Conservation (phyloP, 2,113 vertebrate species). For the Grammomys dolichurus region DNA sequence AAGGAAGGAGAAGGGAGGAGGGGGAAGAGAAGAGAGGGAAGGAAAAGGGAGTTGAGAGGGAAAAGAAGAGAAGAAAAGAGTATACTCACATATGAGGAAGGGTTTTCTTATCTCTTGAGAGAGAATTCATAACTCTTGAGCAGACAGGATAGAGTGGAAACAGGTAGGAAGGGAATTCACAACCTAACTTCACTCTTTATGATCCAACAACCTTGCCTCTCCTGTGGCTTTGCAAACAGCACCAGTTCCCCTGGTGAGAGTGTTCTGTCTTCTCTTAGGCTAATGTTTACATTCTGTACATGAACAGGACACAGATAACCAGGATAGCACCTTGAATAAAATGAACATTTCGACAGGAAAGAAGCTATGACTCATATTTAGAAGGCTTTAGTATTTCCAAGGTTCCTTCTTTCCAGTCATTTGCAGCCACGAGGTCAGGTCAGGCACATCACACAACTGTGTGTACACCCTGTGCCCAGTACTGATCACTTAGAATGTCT, state of each 20-base stretch:
- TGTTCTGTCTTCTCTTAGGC: not conserved
- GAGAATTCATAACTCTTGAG: not conserved
- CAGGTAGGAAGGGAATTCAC: not conserved
- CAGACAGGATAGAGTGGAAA: not conserved
- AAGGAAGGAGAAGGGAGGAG: not conserved
- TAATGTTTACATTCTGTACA: conserved; percentile 20
- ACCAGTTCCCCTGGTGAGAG: not conserved
- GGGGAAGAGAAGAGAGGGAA: not conserved
- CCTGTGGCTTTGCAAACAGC: not conserved
- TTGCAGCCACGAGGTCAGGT: not conserved
- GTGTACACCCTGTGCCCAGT: not conserved
- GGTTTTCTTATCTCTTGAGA: not conserved
- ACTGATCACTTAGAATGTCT: not conserved
- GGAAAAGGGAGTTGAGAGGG: too few relatives aligned
- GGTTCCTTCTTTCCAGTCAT: not conserved
- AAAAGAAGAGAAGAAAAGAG: not conserved
- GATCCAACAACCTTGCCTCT: not conserved
- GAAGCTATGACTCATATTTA: not conserved
- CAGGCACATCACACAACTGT: not conserved
- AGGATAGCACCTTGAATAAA: conserved; percentile 18
- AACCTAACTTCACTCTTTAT: not conserved
- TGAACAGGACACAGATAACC: not conserved
- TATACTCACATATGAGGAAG: not conserved
- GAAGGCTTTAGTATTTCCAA: not conserved
- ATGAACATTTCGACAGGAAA: not conserved